Evolutionary conservation across 2,797 vertebrate species (phyloP).

Genomic region (Hemibagrus guttatus): DNA sequence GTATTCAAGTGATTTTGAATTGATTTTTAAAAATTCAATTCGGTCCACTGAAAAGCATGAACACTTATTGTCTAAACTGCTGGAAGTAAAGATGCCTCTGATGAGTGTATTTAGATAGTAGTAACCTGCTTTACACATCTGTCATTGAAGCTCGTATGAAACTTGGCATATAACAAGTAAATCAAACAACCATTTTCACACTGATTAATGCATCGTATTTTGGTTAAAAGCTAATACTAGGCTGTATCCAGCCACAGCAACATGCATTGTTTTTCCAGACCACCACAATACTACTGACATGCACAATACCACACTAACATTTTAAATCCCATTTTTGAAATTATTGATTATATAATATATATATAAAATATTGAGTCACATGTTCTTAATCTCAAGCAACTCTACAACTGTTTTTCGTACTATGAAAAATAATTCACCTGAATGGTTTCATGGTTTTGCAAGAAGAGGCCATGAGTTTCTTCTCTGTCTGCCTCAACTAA

Average conservation of each 20-base stretch:
- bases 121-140: not conserved
- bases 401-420: not conserved
- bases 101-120: not conserved
- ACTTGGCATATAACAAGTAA: not conserved
- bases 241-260: not conserved
- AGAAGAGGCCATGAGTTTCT: slow-evolving; percentile 83
- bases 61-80: not conserved
- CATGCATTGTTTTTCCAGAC: not conserved
- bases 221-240: not conserved
- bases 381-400: not conserved
- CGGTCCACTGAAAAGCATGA: not conserved
- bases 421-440: slow-evolving; percentile 72
- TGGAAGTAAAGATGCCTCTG: not conserved
- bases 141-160: not conserved
- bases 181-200: not conserved
- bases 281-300: not conserved
- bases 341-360: too few species aligned
- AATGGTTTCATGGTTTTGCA: slow-evolving; percentile 79
- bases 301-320: not conserved
- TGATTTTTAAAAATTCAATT: not conserved
- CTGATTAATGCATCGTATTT: not conserved
- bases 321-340: not conserved
- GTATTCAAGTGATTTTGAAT: too few species aligned
- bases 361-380: too few species aligned
- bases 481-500: slow-evolving; percentile 90